Base-by-base conservation (phyloP, 2,113 vertebrate species). In the Polypterus senegalus region DNA sequence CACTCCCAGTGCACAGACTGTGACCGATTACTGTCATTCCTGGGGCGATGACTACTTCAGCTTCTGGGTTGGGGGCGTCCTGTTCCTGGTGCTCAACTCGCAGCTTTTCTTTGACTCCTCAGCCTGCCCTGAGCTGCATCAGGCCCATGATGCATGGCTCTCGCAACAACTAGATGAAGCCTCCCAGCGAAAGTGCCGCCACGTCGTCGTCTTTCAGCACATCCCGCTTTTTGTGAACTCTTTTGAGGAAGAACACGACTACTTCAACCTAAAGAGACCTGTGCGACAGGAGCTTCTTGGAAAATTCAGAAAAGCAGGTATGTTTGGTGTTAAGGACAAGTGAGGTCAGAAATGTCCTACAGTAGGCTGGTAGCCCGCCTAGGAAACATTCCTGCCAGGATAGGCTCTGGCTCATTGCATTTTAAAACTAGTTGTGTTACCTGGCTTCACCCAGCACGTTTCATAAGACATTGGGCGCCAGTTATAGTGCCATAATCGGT, bases 1-100 rank as follows among this genome's bases (percentile, higher is more conserved):
- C 58, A 55, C 74, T 6, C 95, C 96, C 4, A 97, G 93, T 0
- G 73, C 71, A 0, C 81, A 81, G 63, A 88, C 84, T 0, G 64
- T 97, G 61, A 72, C 82, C 4, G 75, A 88, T 59, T 99, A 85
- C 66, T 81, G 89, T 74, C 73, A 51, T 5, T 79, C 70, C 2
- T 99, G 95, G 95, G 96, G 96, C 0, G 89, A 97, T 1, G 94
- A 97, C 76, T 99, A 96, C 74, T 99, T 97, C 79, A 92, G 91
- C 78, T 98, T 96, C 76, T 97, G 93, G 94, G 88, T 89, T 4
- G 92, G 92, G 3, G 94, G 95, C 0, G 89, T 94, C 65, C 73
- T 95, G 68, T 97, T 90, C 74, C 83, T 99, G 46, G 93, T 97
- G 63, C 81, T 98, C 68, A 99, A 99, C 79, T 97, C 96, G 57